Conservation (phyloP, 2,888 invertebrate species). For the Drosophila meridiana region DNA sequence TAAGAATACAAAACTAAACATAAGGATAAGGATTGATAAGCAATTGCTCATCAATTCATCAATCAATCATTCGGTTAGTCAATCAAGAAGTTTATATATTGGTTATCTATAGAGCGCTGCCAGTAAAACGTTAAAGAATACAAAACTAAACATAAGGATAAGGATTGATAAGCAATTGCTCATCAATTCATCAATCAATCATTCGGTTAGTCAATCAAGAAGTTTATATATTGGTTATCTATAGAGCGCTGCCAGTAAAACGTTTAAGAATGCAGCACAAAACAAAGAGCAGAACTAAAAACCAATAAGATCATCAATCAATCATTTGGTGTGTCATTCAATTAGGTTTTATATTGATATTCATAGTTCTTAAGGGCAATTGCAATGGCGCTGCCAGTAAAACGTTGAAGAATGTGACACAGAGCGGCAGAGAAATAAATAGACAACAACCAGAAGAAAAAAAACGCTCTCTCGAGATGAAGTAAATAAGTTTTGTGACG, state of each 20-base stretch:
- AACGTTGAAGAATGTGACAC: conserved; percentile 27
- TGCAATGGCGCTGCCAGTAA: conserved; percentile 11
- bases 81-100: no score
- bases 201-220: not conserved
- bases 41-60: no score
- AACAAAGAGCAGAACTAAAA: not conserved
- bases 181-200: not conserved
- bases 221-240: not conserved
- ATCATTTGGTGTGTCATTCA: not conserved
- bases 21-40: no score
- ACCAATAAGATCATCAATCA: not conserved
- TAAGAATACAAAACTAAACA: no score
- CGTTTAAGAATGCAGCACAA: conserved; percentile 17
- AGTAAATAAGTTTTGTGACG: conserved; percentile 13
- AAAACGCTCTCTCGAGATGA: conserved; percentile 10
- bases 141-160: no score
- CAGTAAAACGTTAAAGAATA: no score
- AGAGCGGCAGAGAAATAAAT: conserved; percentile 4
- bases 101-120: no score
- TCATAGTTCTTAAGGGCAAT: conserved; percentile 2
- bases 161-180: no score
- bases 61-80: no score
- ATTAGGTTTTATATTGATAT: not conserved
- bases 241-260: conserved; percentile 9
- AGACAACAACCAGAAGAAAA: not conserved